Percentiles rank a stretch among this genome's conserved stretches.
Conservation (phyloP, 2,888 invertebrate species). For the Platycnemis pennipes region DNA sequence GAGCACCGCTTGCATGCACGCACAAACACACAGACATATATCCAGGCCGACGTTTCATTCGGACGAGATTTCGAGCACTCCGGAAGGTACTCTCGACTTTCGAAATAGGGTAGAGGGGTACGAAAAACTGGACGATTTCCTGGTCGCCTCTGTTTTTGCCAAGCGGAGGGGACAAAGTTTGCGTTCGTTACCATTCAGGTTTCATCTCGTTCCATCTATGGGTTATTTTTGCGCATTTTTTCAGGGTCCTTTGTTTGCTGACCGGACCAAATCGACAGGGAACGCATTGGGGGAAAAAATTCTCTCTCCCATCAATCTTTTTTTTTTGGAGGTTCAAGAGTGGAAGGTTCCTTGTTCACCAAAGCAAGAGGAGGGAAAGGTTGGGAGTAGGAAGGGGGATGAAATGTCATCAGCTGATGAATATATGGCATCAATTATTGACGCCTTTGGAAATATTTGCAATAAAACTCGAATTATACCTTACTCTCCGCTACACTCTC, state of each 20-base stretch:
- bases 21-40: too few species aligned
- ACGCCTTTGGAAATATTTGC: background rate
- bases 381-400: background rate
- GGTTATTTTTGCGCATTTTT: background rate
- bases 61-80: background rate
- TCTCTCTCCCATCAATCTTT: background rate
- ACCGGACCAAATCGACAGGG: background rate
- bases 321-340: background rate
- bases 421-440: background rate
- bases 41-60: background rate
- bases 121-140: background rate
- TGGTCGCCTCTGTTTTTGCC: background rate
- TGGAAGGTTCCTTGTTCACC: background rate
- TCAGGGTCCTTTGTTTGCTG: background rate
- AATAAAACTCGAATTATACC: background rate
- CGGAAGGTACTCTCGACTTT: background rate
- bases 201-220: background rate
- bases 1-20: background rate
- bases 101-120: background rate
- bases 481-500: background rate
- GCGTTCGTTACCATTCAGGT: background rate
- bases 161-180: background rate
- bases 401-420: background rate
- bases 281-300: background rate
- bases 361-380: background rate